Evolutionary conservation across 2,797 vertebrate species (phyloP).

Genomic region (Channa striata): DNA sequence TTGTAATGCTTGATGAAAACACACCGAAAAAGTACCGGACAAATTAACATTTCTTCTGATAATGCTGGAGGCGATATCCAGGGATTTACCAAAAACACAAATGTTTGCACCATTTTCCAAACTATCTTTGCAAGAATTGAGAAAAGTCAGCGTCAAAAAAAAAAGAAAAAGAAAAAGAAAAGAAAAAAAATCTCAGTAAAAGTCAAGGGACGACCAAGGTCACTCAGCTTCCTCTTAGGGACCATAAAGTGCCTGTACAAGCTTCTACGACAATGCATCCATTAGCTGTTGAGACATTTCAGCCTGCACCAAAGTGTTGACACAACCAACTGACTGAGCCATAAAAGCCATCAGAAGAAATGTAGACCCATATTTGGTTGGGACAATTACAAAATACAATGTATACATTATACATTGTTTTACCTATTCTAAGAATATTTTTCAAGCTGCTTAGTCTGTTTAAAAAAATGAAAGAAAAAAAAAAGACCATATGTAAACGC

Average conservation of each 20-base stretch:
- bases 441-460: too few species aligned
- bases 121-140: background rate
- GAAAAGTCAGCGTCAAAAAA: conserved; percentile 1
- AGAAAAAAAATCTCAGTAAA: background rate
- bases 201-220: background rate
- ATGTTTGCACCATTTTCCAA: background rate
- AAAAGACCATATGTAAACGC: background rate
- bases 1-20: background rate
- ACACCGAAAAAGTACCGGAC: background rate
- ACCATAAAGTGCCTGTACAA: background rate
- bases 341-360: background rate
- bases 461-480: background rate
- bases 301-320: background rate
- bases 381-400: conserved; percentile 1
- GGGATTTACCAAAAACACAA: conserved; percentile 5
- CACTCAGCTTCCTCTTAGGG: background rate
- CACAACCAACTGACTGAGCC: background rate
- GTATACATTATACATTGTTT: background rate
- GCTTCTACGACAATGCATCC: background rate
- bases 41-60: conserved; percentile 1
- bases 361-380: background rate
- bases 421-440: background rate
- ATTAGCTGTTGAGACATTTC: background rate
- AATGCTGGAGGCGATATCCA: background rate
- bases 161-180: too few species aligned